These are phyloP conservation scores for Callopanchax toddi DNA, from an alignment of 2,113 vertebrate genomes.

Conservation along the genomic window DNA sequence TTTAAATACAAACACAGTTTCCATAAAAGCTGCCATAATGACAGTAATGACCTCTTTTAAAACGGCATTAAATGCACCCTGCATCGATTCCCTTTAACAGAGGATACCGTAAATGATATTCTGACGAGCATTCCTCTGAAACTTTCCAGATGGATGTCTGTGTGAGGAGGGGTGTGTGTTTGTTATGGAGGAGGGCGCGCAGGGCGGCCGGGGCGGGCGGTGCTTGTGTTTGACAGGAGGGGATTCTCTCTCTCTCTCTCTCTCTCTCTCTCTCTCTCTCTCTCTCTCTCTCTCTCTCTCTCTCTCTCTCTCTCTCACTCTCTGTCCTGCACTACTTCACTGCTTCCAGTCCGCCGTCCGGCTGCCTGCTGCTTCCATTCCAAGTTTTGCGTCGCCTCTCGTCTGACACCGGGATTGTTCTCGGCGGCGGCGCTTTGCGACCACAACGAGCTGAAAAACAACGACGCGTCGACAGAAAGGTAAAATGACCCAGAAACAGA, in stretches of 20 bases:
- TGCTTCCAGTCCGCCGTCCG: constrained; percentile 7
- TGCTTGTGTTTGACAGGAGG: constrained; percentile 62
- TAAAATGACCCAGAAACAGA: constrained; percentile 20
- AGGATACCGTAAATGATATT: not conserved
- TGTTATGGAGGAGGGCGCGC: constrained; percentile 30
- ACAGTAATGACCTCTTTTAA: not conserved
- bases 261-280: constrained; percentile 22
- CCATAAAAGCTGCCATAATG: not conserved
- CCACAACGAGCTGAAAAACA: not conserved
- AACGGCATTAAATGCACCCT: not conserved
- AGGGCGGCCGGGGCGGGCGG: constrained; percentile 58
- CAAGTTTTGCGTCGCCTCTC: constrained; percentile 40
- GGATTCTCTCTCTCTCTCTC: constrained; percentile 28
- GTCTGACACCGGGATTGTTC: not conserved
- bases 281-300: constrained; percentile 25
- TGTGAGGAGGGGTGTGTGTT: constrained; percentile 11
- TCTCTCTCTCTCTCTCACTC: constrained; percentile 29
- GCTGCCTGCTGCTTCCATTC: constrained; percentile 20
- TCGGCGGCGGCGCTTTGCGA: not conserved
- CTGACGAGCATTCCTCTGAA: not conserved
- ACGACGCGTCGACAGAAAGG: constrained; percentile 34
- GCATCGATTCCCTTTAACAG: not conserved
- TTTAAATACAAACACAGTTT: too few species aligned
- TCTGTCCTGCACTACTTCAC: constrained; percentile 21
- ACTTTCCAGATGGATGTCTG: constrained; percentile 16